These are phyloP conservation scores for Eupithecia abbreviata DNA, from an alignment of 2,888 invertebrate species.

Conservation along the genomic window DNA sequence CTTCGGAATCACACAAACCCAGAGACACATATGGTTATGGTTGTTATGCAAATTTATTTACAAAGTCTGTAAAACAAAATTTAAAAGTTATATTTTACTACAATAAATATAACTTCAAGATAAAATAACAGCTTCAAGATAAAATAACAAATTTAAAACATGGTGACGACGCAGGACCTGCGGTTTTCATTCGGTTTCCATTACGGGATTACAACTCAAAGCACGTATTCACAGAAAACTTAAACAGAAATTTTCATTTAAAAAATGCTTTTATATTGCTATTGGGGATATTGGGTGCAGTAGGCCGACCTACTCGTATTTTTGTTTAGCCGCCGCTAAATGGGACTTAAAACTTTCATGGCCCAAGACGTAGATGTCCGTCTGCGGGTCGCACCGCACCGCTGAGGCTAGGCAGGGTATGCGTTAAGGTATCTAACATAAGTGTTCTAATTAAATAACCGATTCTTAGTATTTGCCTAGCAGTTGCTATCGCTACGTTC, in stretches of 20 bases:
- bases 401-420: too few species aligned
- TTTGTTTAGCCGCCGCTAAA: background rate
- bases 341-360: background rate
- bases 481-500: too few species aligned
- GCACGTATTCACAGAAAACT: conserved; percentile 29
- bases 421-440: background rate
- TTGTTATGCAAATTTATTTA: too few species aligned
- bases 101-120: background rate
- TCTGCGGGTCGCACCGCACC: too few species aligned
- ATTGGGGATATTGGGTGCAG: background rate
- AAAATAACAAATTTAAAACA: conserved; percentile 15
- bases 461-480: too few species aligned
- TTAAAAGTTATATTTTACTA: too few species aligned
- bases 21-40: too few species aligned
- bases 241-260: conserved; percentile 22
- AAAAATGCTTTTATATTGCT: conserved; percentile 19
- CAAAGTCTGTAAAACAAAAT: too few species aligned
- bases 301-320: background rate
- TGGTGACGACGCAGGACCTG: conserved; percentile 14
- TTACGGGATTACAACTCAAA: conserved; percentile 24
- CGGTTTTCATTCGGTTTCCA: conserved; percentile 24
- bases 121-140: conserved; percentile 19
- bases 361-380: too few species aligned
- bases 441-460: too few species aligned
- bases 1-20: too few species aligned